Evolutionary conservation across 2,797 vertebrate species (phyloP), one percentile per base, ranked within the genome.

Genomic region (Tadarida brasiliensis): DNA sequence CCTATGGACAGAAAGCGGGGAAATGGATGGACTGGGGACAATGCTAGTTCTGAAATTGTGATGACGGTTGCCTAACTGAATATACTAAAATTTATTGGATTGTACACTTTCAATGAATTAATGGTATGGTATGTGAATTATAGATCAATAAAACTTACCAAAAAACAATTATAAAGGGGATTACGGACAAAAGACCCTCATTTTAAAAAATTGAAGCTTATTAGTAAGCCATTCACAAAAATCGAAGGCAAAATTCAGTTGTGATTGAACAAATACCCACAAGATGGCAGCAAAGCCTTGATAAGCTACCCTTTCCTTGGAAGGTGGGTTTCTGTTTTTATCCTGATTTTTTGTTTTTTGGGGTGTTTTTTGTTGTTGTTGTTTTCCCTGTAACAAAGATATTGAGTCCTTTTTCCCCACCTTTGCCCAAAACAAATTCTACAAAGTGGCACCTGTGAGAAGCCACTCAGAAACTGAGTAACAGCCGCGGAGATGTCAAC

Each of bases 221-320:
- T 35, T 17, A 54, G 49, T 74, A 61, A 90, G 9, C 35, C 76
- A 47, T 54, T 94, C 28, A 33, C 33, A 44, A 17, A 80, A 94
- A 54, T 65, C 16, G 68, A 81, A 84, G 15, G 56, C 56, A 80
- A 91, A 89, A 63, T 67, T 76, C 35, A 74, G 51, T 20, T 91
- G 71, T 90, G 63, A 82, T n/a, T 73, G 92, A 94, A 49, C 59
- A 88, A 57, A 28, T 30, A 22, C 59, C 84, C 97, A 95, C 61
- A 81, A 84, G 96, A 59, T 94, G 94, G 92, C 74, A 76, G 78
- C 76, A 88, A 74, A 95, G 51, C 54, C 56, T 85, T 49, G 17
- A 11, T 51, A 90, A 90, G 8, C 44, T 47, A 44, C 33, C 9
- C 33, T 82, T 33, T 70, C 22, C 47, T 71, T 63, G 17, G 15